phyloP scores from a whole-genome alignment of 2,113 vertebrate genomes.

The Chrysemys picta region DNA sequence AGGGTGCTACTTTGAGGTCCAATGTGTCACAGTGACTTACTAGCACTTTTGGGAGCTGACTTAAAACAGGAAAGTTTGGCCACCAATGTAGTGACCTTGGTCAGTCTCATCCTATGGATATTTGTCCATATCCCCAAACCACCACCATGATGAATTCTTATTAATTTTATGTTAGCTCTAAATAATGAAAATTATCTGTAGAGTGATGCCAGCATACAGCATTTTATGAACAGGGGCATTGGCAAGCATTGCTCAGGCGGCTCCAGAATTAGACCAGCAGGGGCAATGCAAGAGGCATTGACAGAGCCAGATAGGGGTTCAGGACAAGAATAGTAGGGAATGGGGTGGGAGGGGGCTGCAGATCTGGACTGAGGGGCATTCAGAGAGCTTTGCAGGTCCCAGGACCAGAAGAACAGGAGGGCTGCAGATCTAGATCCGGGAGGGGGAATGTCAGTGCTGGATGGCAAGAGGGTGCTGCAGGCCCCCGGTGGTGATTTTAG shows the following conservation, averaged over 20 bases:
- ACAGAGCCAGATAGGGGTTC: background rate
- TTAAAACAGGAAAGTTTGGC: background rate
- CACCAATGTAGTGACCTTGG: background rate
- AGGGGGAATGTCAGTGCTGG: background rate
- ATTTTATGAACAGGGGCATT: background rate
- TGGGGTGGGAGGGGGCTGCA: too few relatives aligned
- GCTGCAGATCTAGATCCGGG: too few relatives aligned
- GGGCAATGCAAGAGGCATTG: background rate
- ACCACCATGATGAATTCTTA: background rate
- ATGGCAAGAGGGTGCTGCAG: background rate
- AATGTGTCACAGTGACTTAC: background rate
- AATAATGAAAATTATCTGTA: background rate
- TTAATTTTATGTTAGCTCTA: background rate
- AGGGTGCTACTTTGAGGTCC: too few relatives aligned
- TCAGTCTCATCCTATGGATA: background rate
- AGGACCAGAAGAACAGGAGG: background rate
- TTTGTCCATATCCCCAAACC: background rate
- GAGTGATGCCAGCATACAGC: background rate
- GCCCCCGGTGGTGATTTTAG: background rate
- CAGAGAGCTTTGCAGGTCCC: background rate
- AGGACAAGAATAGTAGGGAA: background rate
- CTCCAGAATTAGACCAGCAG: too few relatives aligned
- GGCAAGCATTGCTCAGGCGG: too few relatives aligned
- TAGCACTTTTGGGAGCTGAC: background rate
- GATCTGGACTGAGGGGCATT: background rate